Conservation (phyloP, 2,797 vertebrate genomes). For the Benthosema pterotum region DNA sequence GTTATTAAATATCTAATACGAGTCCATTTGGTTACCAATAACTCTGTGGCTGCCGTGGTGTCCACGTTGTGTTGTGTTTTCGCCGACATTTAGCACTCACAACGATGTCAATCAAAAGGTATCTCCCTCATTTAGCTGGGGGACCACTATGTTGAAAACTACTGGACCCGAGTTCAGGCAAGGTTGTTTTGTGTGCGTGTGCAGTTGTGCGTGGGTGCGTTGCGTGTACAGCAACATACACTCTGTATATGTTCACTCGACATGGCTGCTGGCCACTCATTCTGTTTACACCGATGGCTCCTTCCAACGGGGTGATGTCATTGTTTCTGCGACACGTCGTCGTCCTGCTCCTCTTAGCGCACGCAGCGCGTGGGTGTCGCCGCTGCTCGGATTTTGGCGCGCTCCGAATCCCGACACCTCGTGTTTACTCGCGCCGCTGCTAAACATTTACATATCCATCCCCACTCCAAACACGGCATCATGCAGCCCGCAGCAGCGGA, state of each 20-base stretch:
- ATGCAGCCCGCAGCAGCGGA: constrained; percentile 35
- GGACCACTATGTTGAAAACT: too few relatives aligned
- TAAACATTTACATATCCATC: constrained; percentile 74
- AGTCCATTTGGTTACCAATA: too few relatives aligned
- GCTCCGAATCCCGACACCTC: constrained; percentile 61
- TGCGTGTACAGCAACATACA: not conserved
- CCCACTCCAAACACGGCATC: constrained; percentile 65
- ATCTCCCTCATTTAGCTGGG: too few relatives aligned
- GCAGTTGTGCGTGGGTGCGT: too few relatives aligned
- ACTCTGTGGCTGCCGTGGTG: too few relatives aligned
- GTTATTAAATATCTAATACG: too few relatives aligned
- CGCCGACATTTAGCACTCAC: too few relatives aligned
- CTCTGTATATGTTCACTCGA: constrained; percentile 25
- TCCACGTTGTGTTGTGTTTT: too few relatives aligned
- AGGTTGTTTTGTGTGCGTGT: too few relatives aligned
- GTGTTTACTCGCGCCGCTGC: constrained; percentile 61
- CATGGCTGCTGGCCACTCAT: not conserved
- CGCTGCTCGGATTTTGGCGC: constrained; percentile 22
- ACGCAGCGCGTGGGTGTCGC: not conserved
- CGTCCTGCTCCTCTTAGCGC: too few relatives aligned
- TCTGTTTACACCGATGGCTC: not conserved
- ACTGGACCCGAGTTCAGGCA: too few relatives aligned
- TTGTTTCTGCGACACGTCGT: not conserved
- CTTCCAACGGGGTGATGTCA: not conserved
- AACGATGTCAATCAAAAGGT: too few relatives aligned